Percentiles rank a stretch among this genome's conserved stretches.
These are phyloP conservation scores for Tolmerus cingulatus DNA, from an alignment of 2,888 invertebrate genomes.

Conservation along the genomic window DNA sequence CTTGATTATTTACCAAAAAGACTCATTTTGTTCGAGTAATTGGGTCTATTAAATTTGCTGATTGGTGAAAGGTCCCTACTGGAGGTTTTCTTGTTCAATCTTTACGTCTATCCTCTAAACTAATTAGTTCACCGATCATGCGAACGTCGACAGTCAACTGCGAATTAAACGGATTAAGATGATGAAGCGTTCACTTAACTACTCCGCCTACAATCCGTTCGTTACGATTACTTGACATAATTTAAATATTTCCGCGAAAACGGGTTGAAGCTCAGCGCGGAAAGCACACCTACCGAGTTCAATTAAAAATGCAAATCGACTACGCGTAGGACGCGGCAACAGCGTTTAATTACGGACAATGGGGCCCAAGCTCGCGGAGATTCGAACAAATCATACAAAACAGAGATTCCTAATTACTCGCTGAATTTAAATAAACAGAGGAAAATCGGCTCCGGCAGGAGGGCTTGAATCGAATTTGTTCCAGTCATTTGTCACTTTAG, in stretches of 20 bases:
- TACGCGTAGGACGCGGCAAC: not conserved
- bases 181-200: not conserved
- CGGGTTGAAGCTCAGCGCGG: not conserved
- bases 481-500: slow-evolving; percentile 26
- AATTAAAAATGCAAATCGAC: not conserved
- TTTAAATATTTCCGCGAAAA: not conserved
- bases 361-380: not conserved
- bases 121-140: not conserved
- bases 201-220: not conserved
- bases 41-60: too few relatives aligned
- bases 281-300: not conserved
- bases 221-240: not conserved
- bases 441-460: not conserved
- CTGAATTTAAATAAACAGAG: not conserved
- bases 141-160: not conserved
- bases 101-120: not conserved
- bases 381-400: not conserved
- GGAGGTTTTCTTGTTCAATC: not conserved
- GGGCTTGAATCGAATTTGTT: slow-evolving; percentile 15
- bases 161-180: not conserved
- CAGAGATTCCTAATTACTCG: not conserved
- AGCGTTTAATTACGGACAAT: not conserved
- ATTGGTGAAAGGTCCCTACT: not conserved
- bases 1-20: too few relatives aligned
- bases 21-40: too few relatives aligned